Base-by-base conservation (phyloP, 92 coral and sea anemone genomes). In the Anthopleura xanthogrammica region DNA sequence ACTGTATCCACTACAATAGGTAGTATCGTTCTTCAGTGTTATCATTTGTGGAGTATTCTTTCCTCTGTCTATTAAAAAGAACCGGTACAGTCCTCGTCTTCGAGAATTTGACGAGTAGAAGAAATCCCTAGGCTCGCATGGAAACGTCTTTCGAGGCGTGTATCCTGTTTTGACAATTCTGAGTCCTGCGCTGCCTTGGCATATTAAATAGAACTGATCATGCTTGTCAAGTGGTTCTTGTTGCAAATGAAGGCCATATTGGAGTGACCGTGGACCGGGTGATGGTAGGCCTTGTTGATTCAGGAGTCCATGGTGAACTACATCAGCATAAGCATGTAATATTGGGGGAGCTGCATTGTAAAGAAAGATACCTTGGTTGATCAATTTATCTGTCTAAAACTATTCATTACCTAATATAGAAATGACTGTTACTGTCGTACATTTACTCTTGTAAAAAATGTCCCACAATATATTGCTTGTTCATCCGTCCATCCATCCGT, bases 111-210 rank as follows among this genome's bases (percentile, higher is more conserved):
- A 11, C 16, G 74, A 68, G 74, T n/a, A 68, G 42, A 68, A 68
- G 29, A 68, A 68, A 68, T 68, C 74, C 42, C 74, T 68, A 4
- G 74, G 74, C 29, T 68, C 74, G 43, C 74, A 68, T 68, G 74
- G 74, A 68, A 68, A 68, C 16, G 74, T 1, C 17, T 68, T 7
- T 68, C 74, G 41, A 23, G 74, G 46, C 9, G 42, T 68, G 74
- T 68, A 68, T 23, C 24, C 41, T 24, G 43, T 68, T 68, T 68
- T 24, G 74, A 68, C 17, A 12, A 68, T 68, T 29, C 29, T 68
- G 42, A 68, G 74, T 24, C 74, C 74, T 68, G 24, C 1, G 2
- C 9, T 24, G 40, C 14, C 42, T 23, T 24, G 41, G 42, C 74
- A 68, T 7, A 68, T 36, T 13, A 68, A 12, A 68, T 68, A 68